Evolutionary conservation across 2,113 vertebrate species (phyloP), one percentile per base, ranked within the genome.

Genomic region (Pangasianodon hypophthalmus): DNA sequence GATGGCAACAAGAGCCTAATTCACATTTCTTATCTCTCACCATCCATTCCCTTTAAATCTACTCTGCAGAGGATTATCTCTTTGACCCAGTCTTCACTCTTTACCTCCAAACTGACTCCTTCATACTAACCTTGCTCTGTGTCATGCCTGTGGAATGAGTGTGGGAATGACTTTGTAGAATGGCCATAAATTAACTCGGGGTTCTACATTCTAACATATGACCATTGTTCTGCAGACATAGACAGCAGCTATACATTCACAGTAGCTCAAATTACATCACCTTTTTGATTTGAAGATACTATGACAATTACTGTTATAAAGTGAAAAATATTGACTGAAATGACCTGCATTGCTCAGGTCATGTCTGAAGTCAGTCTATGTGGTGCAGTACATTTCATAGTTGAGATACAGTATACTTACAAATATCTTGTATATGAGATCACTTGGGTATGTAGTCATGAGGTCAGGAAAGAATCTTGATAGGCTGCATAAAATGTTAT

Each of bases 41-140:
- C 46, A 54, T 62, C 48, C 86, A 41, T 58, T 26, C 48, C 58
- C 88, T 75, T 84, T 88, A 91, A 91, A 91, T 90, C n/a, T 86
- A 83, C 62, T 60, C 75, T 80, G 64, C 75, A 80, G 86, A 56
- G 81, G 77, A 88, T 91, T 88, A 89, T 91, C 88, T 89, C 37
- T 77, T 79, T 54, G 88, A 85, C 58, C 37, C 90, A 69, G 69
- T 73, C 32, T 73, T 41, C 46, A 56, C 54, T 75, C 46, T 6
- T 48, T 37, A n/a, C 69, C 71, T 85, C 41, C 44, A 41, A 82
- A 62, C 86, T 7, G 71, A 73, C 67, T 73, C 64, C 62, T 52
- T 88, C 56, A 52, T 54, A 32, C n/a, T 87, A 87, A 89, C 60
- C 82, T 90, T 90, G 86, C 54, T 41, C 60, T 37, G 32, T 62